Evolutionary conservation across 64 coral and sea anemone genomes (phyloP).

Genomic region (Cladopsammia gracilis): DNA sequence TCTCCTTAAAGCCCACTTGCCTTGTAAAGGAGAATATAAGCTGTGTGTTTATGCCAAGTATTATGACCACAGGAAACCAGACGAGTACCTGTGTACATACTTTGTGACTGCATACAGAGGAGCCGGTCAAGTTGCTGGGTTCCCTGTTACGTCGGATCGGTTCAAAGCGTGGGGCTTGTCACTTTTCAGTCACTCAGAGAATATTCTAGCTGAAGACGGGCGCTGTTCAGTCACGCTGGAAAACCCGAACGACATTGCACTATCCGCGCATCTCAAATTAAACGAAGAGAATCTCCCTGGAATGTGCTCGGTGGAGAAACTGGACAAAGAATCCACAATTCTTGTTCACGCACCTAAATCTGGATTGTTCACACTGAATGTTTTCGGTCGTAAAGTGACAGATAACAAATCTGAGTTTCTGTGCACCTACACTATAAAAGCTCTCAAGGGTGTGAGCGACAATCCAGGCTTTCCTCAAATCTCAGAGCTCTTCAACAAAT

Average conservation of each 20-base stretch:
- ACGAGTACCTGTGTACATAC: constrained; percentile 49
- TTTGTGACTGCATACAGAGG: constrained; percentile 36
- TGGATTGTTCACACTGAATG: constrained; percentile 53
- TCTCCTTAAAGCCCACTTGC: constrained; percentile 32
- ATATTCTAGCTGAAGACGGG: constrained; percentile 44
- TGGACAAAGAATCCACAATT: constrained; percentile 8
- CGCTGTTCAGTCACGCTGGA: constrained; percentile 3
- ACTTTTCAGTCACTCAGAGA: constrained; percentile 57
- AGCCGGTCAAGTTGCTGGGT: constrained; percentile 27
- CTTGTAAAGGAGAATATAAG: constrained; percentile 36
- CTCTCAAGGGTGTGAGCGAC: constrained; percentile 9
- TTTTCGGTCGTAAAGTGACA: constrained; percentile 23
- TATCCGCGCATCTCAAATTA: constrained; percentile 13
- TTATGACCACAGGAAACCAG: neutral
- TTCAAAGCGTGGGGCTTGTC: constrained; percentile 44
- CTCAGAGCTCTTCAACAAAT: constrained; percentile 30
- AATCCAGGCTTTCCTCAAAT: constrained; percentile 66
- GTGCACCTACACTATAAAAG: constrained; percentile 47
- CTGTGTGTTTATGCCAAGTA: constrained; percentile 31
- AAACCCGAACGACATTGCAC: constrained; percentile 10
- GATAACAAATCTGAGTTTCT: constrained; percentile 26
- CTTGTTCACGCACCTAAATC: constrained; percentile 18
- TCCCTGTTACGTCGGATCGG: constrained; percentile 30
- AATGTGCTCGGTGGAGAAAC: constrained; percentile 32
- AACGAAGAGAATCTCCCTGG: constrained; percentile 8